Percentiles rank a stretch among this genome's conserved stretches.
Conservation (phyloP, 2,113 vertebrate species). For the Xiphophorus hellerii region DNA sequence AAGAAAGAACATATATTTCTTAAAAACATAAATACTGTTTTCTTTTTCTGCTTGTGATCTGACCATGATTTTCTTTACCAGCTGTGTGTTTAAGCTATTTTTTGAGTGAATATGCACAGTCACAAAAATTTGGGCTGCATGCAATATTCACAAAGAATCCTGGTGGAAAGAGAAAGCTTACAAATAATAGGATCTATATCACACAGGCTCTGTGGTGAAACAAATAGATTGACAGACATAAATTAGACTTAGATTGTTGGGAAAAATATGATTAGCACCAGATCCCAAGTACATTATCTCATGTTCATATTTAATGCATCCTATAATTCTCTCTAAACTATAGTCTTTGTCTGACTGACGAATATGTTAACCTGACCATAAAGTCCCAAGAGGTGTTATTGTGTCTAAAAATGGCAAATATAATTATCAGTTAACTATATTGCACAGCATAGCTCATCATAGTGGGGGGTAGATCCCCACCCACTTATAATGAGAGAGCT, state of each 20-base stretch:
- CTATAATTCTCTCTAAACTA: constrained; percentile 12
- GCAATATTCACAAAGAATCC: too few species aligned
- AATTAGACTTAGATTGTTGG: not conserved
- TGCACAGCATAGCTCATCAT: constrained; percentile 42
- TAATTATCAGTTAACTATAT: constrained; percentile 49
- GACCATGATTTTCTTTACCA: too few species aligned
- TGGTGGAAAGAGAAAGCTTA: not conserved
- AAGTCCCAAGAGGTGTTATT: constrained; percentile 3
- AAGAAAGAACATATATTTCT: too few species aligned
- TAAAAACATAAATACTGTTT: too few species aligned
- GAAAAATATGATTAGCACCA: not conserved
- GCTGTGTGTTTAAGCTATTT: not conserved
- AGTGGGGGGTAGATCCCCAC: constrained; percentile 33
- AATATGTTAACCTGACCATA: not conserved
- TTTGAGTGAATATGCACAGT: not conserved
- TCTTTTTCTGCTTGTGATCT: too few species aligned
- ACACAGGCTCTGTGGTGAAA: not conserved
- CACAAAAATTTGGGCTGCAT: not conserved
- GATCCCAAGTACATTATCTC: not conserved
- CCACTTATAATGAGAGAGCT: constrained; percentile 59
- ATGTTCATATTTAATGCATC: not conserved
- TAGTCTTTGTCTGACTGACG: constrained; percentile 7
- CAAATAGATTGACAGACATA: not conserved
- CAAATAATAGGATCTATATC: not conserved
- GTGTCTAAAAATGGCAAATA: constrained; percentile 40